These are phyloP conservation scores for Dexiosoma caninum DNA, from an alignment of 2,888 invertebrate species.

Conservation along the genomic window DNA sequence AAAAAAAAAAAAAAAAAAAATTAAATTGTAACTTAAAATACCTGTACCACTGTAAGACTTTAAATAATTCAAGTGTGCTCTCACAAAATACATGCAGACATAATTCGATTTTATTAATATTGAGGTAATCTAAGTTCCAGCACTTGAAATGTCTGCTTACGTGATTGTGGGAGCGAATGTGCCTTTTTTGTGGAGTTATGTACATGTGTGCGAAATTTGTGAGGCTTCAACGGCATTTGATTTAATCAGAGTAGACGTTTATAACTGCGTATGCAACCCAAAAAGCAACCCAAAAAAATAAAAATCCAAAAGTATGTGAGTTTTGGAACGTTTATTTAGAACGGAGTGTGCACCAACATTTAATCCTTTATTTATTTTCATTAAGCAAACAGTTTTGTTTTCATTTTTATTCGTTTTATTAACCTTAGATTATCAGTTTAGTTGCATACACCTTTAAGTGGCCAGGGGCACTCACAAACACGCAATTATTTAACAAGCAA, in stretches of 20 bases:
- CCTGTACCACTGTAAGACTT: background rate
- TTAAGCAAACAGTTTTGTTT: conserved; percentile 22
- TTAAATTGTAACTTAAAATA: background rate
- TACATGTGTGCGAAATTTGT: background rate
- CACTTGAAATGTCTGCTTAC: background rate
- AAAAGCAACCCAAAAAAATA: no score
- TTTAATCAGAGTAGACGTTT: background rate
- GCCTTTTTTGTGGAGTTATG: background rate
- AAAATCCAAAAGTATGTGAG: background rate
- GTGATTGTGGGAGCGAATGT: background rate
- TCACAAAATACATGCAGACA: background rate
- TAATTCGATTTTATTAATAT: conserved; percentile 26
- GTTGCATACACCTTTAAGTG: no score
- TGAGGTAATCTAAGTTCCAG: conserved; percentile 10
- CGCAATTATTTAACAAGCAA: no score
- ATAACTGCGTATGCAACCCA: background rate
- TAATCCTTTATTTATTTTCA: conserved; percentile 52
- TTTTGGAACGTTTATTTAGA: conserved; percentile 14
- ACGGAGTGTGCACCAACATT: conserved; percentile 29
- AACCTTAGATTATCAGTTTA: conserved; percentile 16
- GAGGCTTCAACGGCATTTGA: background rate
- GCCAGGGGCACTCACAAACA: no score
- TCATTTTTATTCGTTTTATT: background rate
- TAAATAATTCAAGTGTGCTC: background rate
- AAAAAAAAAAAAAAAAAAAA: no score